These are phyloP conservation scores for Dicrurus megarhynchus DNA, from an alignment of 2,113 vertebrate species.

Conservation along the genomic window DNA sequence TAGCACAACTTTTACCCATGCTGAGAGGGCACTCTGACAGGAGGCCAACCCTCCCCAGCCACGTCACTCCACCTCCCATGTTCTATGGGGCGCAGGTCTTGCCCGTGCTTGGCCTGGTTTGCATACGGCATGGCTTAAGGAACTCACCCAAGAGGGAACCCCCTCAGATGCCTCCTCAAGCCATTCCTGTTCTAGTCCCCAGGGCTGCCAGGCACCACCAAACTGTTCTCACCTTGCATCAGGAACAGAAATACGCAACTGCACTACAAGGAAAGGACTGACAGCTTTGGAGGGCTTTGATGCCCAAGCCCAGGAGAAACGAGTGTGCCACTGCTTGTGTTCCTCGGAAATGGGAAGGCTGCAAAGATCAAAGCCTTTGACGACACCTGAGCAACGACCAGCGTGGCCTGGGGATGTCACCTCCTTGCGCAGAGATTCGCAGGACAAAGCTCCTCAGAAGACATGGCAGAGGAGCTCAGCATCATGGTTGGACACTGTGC, in stretches of 20 bases:
- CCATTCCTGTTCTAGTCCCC: neutral
- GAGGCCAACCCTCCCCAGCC: neutral
- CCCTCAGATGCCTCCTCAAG: neutral
- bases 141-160: neutral
- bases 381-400: neutral
- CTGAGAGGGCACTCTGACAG: neutral
- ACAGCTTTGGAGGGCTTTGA: neutral
- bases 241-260: neutral
- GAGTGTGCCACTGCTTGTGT: neutral
- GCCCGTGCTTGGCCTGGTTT: neutral
- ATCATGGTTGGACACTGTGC: fast-evolving
- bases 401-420: neutral
- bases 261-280: neutral
- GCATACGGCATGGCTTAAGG: neutral
- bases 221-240: neutral
- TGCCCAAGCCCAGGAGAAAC: neutral
- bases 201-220: neutral
- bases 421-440: neutral
- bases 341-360: neutral
- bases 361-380: neutral
- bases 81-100: fast-evolving
- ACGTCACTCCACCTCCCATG: fast-evolving
- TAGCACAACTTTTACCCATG: neutral
- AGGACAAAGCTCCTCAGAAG: neutral
- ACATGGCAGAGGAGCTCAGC: neutral